Percentiles rank a stretch among this genome's conserved stretches.
phyloP scores from a whole-genome alignment of 1,140 invertebrate species.

The Drosophila auraria region DNA sequence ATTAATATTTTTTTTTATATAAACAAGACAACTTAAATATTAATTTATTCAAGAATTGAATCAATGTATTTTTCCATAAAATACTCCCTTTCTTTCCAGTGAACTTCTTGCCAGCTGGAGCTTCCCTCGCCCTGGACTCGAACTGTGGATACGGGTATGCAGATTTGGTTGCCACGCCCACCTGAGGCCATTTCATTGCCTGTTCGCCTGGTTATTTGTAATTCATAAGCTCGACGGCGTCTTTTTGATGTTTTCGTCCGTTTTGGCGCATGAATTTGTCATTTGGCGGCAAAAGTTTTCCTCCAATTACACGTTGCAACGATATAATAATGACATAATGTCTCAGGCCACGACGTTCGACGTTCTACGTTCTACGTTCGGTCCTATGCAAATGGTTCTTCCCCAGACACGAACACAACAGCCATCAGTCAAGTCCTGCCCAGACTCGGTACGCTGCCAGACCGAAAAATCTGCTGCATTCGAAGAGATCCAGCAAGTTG shows the following conservation, averaged over 20 bases:
- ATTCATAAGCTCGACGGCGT: conserved; percentile 78
- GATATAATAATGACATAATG: conserved; percentile 82
- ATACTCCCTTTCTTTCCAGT: conserved; percentile 11
- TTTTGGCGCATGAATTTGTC: conserved; percentile 74
- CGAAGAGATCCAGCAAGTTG: conserved; percentile 25
- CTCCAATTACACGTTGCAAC: conserved; percentile 81
- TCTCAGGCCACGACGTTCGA: conserved; percentile 44
- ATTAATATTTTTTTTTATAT: too few relatives aligned
- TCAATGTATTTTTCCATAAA: background rate
- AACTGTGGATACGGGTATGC: conserved; percentile 53
- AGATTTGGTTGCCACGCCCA: conserved; percentile 68
- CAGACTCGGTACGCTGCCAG: conserved; percentile 10
- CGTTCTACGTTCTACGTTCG: background rate
- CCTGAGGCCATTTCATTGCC: conserved; percentile 39
- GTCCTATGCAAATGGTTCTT: conserved; percentile 44
- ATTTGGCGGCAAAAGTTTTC: conserved; percentile 79
- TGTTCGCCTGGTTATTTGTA: conserved; percentile 71
- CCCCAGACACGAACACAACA: conserved; percentile 16
- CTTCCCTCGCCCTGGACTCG: conserved; percentile 10
- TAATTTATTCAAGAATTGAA: too few relatives aligned
- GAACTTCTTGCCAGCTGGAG: conserved; percentile 16
- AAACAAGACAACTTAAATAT: too few relatives aligned
- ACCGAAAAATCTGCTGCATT: conserved; percentile 6
- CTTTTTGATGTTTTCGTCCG: conserved; percentile 55
- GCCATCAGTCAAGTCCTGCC: conserved; percentile 14